These are phyloP conservation scores for Atta colombica DNA, from an alignment of 1,140 invertebrate genomes.

Conservation along the genomic window DNA sequence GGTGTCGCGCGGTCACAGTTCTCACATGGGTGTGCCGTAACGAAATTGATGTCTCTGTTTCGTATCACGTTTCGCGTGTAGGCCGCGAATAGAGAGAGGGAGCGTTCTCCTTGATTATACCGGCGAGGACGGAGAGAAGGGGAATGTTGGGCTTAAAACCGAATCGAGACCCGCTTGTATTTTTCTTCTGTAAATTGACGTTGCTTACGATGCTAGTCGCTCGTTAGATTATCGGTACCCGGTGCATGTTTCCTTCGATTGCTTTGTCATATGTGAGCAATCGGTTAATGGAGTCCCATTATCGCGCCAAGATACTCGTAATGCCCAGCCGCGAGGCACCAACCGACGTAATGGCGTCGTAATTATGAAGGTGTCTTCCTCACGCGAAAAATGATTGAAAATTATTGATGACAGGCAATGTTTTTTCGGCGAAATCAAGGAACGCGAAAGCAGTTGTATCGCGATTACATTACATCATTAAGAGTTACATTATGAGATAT, in stretches of 20 bases:
- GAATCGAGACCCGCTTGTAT: neutral
- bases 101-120: slow-evolving; percentile 70
- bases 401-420: slow-evolving; percentile 35
- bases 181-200: neutral
- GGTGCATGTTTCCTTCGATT: slow-evolving; percentile 38
- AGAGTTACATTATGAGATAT: slow-evolving; percentile 10
- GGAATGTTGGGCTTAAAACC: neutral
- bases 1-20: slow-evolving; percentile 78
- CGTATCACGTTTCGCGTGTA: slow-evolving; percentile 75
- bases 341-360: slow-evolving; percentile 23
- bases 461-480: slow-evolving; percentile 33
- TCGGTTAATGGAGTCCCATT: slow-evolving; percentile 55
- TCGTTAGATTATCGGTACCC: slow-evolving; percentile 36
- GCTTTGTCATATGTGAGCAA: slow-evolving; percentile 35
- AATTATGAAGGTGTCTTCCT: slow-evolving; percentile 39
- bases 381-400: slow-evolving; percentile 35
- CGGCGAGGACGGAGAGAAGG: slow-evolving; percentile 26
- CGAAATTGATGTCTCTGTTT: slow-evolving; percentile 79
- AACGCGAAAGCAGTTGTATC: neutral
- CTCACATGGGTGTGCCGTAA: slow-evolving; percentile 72
- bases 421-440: neutral
- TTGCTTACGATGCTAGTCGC: slow-evolving; percentile 25
- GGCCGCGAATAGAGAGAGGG: slow-evolving; percentile 48
- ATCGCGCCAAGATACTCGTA: slow-evolving; percentile 36
- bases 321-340: neutral